These are phyloP conservation scores for Hemiscyllium ocellatum DNA, from an alignment of 2,113 vertebrate species.

Conservation along the genomic window DNA sequence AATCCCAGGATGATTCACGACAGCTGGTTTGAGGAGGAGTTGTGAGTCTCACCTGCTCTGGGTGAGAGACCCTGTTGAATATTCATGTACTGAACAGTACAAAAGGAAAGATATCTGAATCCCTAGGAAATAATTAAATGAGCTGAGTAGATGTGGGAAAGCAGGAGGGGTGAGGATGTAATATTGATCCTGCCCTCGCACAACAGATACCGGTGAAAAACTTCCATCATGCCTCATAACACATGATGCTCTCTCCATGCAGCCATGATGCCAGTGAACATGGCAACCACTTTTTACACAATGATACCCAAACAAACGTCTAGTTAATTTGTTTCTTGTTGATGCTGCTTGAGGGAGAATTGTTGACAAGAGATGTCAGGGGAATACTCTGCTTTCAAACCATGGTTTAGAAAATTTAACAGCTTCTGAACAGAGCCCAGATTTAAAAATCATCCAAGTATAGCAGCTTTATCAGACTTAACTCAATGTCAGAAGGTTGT, in stretches of 20 bases:
- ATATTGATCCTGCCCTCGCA: not conserved
- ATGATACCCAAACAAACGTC: not conserved
- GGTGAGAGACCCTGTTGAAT: constrained; percentile 24
- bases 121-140: constrained; percentile 13
- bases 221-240: not conserved
- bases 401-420: not conserved
- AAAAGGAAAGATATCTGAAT: constrained; percentile 4
- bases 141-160: not conserved
- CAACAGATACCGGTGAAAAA: too few relatives aligned
- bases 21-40: not conserved
- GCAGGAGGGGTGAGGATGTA: not conserved
- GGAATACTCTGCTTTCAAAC: not conserved
- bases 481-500: not conserved
- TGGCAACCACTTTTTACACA: not conserved
- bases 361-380: not conserved
- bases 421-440: not conserved
- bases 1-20: not conserved
- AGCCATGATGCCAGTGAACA: too few relatives aligned
- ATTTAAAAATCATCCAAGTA: not conserved
- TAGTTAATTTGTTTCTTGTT: not conserved
- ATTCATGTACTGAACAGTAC: not conserved
- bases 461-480: not conserved
- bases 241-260: not conserved
- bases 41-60: constrained; percentile 7
- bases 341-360: not conserved